A percentile compares a stretch with the other conserved stretches of the same genome.
phyloP scores from a whole-genome alignment of 2,113 vertebrate species.

The Semnornis frantzii region DNA sequence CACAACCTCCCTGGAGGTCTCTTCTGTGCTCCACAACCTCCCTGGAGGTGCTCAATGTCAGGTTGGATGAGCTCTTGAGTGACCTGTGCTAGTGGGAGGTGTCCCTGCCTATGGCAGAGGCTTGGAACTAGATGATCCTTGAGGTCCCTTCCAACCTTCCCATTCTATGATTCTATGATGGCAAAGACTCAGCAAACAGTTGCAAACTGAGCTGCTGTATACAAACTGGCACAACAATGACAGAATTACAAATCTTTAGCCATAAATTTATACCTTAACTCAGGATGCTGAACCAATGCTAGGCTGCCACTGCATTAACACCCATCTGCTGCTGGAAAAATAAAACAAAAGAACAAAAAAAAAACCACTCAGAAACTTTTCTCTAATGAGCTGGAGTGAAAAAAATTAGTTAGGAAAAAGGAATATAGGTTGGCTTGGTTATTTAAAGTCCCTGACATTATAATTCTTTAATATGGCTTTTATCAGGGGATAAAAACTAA shows the following conservation, averaged over 20 bases:
- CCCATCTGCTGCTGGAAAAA: background rate
- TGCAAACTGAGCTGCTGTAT: background rate
- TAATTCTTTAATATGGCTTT: constrained; percentile 38
- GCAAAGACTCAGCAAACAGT: background rate
- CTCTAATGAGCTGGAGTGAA: background rate
- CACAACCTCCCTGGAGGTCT: too few species aligned
- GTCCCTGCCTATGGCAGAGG: too few species aligned
- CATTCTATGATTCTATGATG: too few species aligned
- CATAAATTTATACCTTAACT: background rate
- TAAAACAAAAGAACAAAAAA: too few species aligned
- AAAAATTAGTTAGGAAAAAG: background rate
- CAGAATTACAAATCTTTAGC: background rate
- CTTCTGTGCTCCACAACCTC: too few species aligned
- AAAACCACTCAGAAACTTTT: background rate
- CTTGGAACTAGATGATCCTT: too few species aligned
- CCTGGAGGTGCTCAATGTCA: too few species aligned
- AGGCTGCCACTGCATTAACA: background rate
- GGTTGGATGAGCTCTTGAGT: too few species aligned
- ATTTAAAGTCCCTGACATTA: constrained; percentile 3
- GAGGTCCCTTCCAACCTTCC: too few species aligned
- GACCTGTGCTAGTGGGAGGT: too few species aligned
- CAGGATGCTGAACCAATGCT: background rate
- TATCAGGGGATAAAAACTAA: constrained; percentile 23
- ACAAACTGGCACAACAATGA: background rate
- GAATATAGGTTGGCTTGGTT: background rate